Evolutionary conservation across 92 coral and sea anemone genomes (phyloP), one percentile per base, ranked within the genome.

Genomic region (Plumapathes pennacea): DNA sequence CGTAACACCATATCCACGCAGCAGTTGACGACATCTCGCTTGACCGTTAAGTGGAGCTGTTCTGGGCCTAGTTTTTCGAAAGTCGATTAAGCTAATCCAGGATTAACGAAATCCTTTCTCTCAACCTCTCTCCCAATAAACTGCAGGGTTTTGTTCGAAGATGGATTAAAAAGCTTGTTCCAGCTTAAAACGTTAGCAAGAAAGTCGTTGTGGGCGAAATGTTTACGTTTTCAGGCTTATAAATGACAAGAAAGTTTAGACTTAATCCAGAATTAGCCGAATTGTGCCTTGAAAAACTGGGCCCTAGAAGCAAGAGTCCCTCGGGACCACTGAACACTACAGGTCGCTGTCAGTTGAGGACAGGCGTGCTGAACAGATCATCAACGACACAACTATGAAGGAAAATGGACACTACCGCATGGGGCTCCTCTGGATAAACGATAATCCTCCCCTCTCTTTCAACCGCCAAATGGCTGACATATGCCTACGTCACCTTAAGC

Each of bases 371-470:
- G 46, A 69, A 57, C 21, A 38, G 51, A 32, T 69, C 10, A 69
- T 69, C 21, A 57, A 69, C 29, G 15, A 30, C 52, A 46, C 77
- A 1, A 64, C 50, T 13, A 30, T 59, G 4, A 64, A 64, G 40
- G 47, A 47, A 13, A 60, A 78, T 30, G 81, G 73, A 45, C 85
- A 71, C 56, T 78, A 70, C 36, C 61, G 58, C 38, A 80, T 76
- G 27, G 77, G 73, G 17, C 46, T 78, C 32, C 57, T 72, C 24
- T 84, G 82, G 90, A 64, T 70, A 36, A 8, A 25, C 13, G 46
- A 50, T 22, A 58, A 66, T 11, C 40, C 60, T 31, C 34, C 10
- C 23, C 32, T 77, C 18, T 77, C 89, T 0, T 60, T 62, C 57
- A 77, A 83, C 34, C 64, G 67, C 10, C 10, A 30, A 11, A 33